These are phyloP conservation scores for Siderastrea radians DNA, from an alignment of 92 coral and sea anemone genomes.

Conservation along the genomic window DNA sequence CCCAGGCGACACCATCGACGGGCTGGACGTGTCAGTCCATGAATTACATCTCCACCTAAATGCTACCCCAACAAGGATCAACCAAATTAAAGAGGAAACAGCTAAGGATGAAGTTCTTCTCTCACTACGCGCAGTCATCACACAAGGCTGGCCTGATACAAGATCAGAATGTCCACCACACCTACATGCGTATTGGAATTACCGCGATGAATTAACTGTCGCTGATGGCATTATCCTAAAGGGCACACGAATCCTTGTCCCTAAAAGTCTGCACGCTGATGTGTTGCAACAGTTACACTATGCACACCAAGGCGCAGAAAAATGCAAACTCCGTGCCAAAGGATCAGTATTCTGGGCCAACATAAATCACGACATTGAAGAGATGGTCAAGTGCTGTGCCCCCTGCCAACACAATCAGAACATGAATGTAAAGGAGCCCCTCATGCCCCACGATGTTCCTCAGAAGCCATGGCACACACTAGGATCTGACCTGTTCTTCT, in stretches of 20 bases:
- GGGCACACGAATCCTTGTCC: constrained; percentile 70
- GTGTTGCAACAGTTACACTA: constrained; percentile 77
- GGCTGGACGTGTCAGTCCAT: constrained; percentile 74
- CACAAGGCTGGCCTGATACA: constrained; percentile 76
- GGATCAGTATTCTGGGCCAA: constrained; percentile 81
- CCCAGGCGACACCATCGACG: constrained; percentile 73
- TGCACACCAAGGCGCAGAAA: constrained; percentile 84
- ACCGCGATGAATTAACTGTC: constrained; percentile 65
- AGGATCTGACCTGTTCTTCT: neutral
- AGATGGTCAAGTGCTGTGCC: constrained; percentile 73
- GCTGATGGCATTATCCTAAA: constrained; percentile 71
- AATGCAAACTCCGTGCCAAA: constrained; percentile 81
- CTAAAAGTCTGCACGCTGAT: constrained; percentile 59
- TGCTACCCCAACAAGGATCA: constrained; percentile 73
- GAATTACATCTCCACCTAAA: constrained; percentile 78
- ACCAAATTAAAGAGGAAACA: constrained; percentile 59
- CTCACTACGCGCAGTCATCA: constrained; percentile 66
- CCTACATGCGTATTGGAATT: constrained; percentile 72
- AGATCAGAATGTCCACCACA: constrained; percentile 75
- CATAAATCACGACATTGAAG: constrained; percentile 71
- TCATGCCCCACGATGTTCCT: no score
- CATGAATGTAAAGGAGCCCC: constrained; percentile 59
- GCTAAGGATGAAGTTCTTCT: constrained; percentile 55
- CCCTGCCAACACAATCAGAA: constrained; percentile 77
- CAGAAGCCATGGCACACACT: no score